A percentile compares a stretch with the other conserved stretches of the same genome.
These are phyloP conservation scores for Nylanderia fulva DNA, from an alignment of 1,140 invertebrate species.

Conservation along the genomic window DNA sequence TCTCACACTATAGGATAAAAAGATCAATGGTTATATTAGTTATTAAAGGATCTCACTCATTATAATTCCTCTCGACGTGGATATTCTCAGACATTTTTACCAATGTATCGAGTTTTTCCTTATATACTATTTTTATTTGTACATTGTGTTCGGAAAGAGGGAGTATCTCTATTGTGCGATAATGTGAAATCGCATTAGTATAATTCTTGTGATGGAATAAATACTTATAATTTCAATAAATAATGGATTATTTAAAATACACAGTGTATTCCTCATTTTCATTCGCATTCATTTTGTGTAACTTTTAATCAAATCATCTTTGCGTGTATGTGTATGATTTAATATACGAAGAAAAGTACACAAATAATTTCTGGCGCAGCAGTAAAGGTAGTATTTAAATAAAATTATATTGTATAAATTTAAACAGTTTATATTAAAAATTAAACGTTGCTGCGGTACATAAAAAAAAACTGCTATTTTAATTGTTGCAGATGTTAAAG, in stretches of 20 bases:
- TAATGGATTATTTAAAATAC: conserved; percentile 63
- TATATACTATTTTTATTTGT: conserved; percentile 26
- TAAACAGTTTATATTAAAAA: not conserved
- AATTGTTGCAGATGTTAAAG: not conserved
- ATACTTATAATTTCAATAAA: conserved; percentile 74
- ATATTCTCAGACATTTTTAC: conserved; percentile 32
- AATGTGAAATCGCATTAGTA: conserved; percentile 46
- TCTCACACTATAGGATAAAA: conserved; percentile 32
- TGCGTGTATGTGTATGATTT: not conserved
- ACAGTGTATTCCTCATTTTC: conserved; percentile 26
- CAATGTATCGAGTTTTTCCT: conserved; percentile 48
- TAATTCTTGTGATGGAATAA: conserved; percentile 66
- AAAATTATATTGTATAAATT: not conserved
- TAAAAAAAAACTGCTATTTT: not conserved
- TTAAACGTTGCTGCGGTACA: not conserved
- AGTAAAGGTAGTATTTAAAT: not conserved
- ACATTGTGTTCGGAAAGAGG: conserved; percentile 17
- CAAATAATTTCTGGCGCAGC: not conserved
- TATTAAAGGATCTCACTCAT: conserved; percentile 31
- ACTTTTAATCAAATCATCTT: not conserved
- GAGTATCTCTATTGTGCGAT: conserved; percentile 51
- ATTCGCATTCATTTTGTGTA: not conserved
- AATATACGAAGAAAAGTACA: not conserved
- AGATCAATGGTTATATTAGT: conserved; percentile 50
- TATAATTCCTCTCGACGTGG: not conserved